phyloP scores from a whole-genome alignment of 2,888 invertebrate species.

The Nomada hirtipes region DNA sequence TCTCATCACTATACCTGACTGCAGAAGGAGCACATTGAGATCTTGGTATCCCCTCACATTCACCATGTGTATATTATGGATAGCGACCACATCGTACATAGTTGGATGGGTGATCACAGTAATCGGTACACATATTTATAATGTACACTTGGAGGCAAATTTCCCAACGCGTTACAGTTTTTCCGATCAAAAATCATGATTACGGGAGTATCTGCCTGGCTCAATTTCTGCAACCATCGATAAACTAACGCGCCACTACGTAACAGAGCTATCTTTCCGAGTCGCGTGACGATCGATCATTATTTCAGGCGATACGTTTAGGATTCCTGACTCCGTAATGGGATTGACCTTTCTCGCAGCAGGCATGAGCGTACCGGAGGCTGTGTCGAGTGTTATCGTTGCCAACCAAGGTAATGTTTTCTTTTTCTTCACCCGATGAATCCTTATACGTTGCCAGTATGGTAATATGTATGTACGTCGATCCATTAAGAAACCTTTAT shows the following conservation, averaged over 20 bases:
- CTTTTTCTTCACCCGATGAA: conserved; percentile 2
- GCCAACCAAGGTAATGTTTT: conserved; percentile 89
- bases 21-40: conserved; percentile 86
- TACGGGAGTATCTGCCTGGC: no score
- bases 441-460: background rate
- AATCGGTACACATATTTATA: conserved; percentile 86
- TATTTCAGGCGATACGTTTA: conserved; percentile 89
- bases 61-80: conserved; percentile 92
- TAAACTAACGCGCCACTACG: background rate
- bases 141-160: background rate
- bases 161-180: no score
- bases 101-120: conserved; percentile 94
- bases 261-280: background rate
- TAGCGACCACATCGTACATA: conserved; percentile 92
- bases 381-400: conserved; percentile 93
- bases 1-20: conserved; percentile 92
- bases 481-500: background rate
- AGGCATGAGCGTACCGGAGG: conserved; percentile 94
- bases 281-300: conserved; percentile 41
- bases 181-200: no score
- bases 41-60: conserved; percentile 89
- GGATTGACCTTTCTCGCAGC: conserved; percentile 94
- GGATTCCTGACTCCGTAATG: conserved; percentile 93
- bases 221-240: no score
- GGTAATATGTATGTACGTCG: background rate